Base-by-base conservation (phyloP, 2,113 vertebrate genomes). In the Barbus barbus region DNA sequence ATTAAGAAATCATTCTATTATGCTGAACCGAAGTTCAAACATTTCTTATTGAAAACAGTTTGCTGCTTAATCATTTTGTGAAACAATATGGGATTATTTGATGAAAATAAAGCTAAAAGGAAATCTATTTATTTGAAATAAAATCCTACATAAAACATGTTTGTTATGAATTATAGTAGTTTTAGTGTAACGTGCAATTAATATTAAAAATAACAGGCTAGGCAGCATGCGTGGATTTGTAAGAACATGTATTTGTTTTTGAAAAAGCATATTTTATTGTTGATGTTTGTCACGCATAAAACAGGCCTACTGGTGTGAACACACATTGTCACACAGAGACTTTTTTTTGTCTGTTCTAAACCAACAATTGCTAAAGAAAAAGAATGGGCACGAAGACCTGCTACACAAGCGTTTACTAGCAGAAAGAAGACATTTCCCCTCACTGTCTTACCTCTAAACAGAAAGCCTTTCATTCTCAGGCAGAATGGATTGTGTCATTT, bases 361-460 rank as follows among this genome's bases (percentile, higher is more conserved):
- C 9, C 33, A 38, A n/a, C 9, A 36, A 9, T 38, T 38, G 20
- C 33, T n/a, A 22, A 44, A 44, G 14, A 3, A 48, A 48, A 48
- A 48, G 6, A 8, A 1, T 1, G 16, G 26, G 13, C 9, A 41
- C 9, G 16, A 51, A 22, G 14, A 51, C n/a, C 3, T 46, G 24
- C 72, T 28, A 16, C 41, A 28, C 12, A 46, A 26, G 5, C 26
- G 13, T 74, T 28, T 18, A n/a, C 18, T 9, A 38, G 36, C 9
- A 22, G 9, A 18, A 20, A 0, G 9, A 18, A 20, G 0, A n/a
- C 5, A 77, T 77, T 56, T 75, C 24, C n/a, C 48, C 44, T 48
- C 7, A 53, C 44, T n/a, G n/a, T n/a, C 72, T 51, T 44, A 51
- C 20, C 51, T 77, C 48, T 77, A 13, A 77, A 58, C n/a, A 77